Evolutionary conservation across 2,888 invertebrate genomes (phyloP).

Genomic region (Syritta pipiens): DNA sequence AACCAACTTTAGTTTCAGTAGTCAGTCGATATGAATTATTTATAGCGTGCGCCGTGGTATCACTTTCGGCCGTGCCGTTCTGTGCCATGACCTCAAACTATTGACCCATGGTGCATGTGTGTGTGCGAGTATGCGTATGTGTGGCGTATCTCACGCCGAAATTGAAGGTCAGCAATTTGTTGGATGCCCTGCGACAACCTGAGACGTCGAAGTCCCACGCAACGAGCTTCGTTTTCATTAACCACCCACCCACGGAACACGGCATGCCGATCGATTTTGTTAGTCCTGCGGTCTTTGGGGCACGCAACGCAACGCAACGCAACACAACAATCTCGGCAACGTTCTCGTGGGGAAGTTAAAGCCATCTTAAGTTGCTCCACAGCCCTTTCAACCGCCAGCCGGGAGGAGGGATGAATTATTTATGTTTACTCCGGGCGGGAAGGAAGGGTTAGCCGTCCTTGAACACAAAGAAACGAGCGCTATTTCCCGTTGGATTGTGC

Average conservation of each 20-base stretch:
- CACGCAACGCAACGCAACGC: constrained; percentile 11
- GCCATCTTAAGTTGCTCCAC: constrained; percentile 4
- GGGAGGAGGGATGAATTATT: constrained; percentile 49
- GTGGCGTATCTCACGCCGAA: constrained; percentile 13
- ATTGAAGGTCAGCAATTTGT: constrained; percentile 53
- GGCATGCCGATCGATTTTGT: neutral
- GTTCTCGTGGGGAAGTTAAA: neutral
- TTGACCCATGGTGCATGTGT: constrained; percentile 32
- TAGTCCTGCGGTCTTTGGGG: neutral
- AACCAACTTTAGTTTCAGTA: constrained; percentile 8
- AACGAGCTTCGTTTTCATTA: too few species aligned
- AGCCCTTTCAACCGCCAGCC: neutral
- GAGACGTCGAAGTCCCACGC: constrained; percentile 25
- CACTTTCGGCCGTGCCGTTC: constrained; percentile 34
- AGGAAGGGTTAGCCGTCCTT: constrained; percentile 7
- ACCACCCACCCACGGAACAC: too few species aligned
- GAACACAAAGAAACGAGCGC: constrained; percentile 26
- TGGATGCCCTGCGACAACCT: constrained; percentile 26
- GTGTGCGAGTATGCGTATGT: neutral
- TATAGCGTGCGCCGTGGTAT: constrained; percentile 35
- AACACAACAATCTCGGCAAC: constrained; percentile 11
- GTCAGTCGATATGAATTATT: constrained; percentile 45
- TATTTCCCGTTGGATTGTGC: constrained; percentile 44
- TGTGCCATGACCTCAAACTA: constrained; percentile 45
- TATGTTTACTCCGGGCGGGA: constrained; percentile 24